A percentile compares a stretch with the other conserved stretches of the same genome.
Evolutionary conservation across 2,113 vertebrate genomes (phyloP).

Genomic region (Sturnira hondurensis): DNA sequence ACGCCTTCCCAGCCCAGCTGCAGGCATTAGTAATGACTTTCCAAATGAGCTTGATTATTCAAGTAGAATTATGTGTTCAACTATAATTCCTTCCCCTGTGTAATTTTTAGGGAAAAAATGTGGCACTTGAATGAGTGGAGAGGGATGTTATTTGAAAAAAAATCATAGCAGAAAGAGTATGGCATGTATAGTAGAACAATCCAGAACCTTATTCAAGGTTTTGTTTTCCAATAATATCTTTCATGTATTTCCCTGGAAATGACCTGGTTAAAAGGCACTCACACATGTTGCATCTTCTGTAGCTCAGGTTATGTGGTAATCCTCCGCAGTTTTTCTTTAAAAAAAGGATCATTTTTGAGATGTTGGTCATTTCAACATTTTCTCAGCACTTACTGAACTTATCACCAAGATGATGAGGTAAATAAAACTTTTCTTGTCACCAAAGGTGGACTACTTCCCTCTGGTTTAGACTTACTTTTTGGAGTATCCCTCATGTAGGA

Average conservation of each 20-base stretch:
- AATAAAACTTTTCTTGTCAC: not conserved
- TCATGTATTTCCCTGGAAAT: not conserved
- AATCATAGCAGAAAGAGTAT: not conserved
- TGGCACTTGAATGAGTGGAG: not conserved
- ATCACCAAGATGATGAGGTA: not conserved
- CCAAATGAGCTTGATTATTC: constrained; percentile 69
- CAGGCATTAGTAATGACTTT: constrained; percentile 47
- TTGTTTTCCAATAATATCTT: not conserved
- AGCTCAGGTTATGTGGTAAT: not conserved
- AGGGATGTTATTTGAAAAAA: not conserved
- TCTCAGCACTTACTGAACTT: not conserved
- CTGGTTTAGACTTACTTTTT: not conserved
- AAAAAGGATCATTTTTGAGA: not conserved
- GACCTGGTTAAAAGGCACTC: not conserved
- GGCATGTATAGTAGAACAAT: not conserved
- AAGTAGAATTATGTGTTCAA: constrained; percentile 59
- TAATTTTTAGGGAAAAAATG: constrained; percentile 42
- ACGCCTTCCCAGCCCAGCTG: constrained; percentile 56
- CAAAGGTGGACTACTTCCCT: not conserved
- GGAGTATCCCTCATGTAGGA: not conserved
- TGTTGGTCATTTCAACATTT: not conserved
- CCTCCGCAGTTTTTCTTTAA: not conserved
- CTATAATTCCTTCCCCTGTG: constrained; percentile 40
- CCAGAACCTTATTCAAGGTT: not conserved
- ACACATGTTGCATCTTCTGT: not conserved